These are phyloP conservation scores for Diadumene lineata DNA, from an alignment of 92 coral and sea anemone species.

Conservation along the genomic window DNA sequence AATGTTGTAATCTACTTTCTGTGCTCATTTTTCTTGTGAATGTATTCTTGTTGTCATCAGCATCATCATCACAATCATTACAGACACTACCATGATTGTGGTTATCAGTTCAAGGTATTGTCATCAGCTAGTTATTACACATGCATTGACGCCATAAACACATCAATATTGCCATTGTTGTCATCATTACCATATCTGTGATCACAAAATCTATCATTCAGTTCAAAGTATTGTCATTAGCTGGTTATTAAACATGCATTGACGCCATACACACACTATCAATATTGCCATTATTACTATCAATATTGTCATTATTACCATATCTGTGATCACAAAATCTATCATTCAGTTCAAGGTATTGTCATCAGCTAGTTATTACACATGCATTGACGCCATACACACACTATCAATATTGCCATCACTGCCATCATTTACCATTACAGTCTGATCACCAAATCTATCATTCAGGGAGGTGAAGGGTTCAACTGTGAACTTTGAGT, in stretches of 20 bases:
- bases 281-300: not conserved
- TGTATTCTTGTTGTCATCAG: not conserved
- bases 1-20: no score
- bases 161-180: not conserved
- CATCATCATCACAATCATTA: not conserved
- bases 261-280: not conserved
- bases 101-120: not conserved
- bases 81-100: not conserved
- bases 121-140: not conserved
- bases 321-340: not conserved
- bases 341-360: not conserved
- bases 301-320: not conserved
- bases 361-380: not conserved
- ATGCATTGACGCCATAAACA: not conserved
- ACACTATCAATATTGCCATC: not conserved
- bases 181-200: not conserved
- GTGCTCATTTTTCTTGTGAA: not conserved
- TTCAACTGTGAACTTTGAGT: no score
- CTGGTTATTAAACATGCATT: not conserved
- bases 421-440: not conserved
- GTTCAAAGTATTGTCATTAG: not conserved
- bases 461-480: no score
- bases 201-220: no score
- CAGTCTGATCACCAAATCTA: no score
- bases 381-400: not conserved